Conservation (phyloP, 2,888 invertebrate genomes). For the Lasiommata megera region DNA sequence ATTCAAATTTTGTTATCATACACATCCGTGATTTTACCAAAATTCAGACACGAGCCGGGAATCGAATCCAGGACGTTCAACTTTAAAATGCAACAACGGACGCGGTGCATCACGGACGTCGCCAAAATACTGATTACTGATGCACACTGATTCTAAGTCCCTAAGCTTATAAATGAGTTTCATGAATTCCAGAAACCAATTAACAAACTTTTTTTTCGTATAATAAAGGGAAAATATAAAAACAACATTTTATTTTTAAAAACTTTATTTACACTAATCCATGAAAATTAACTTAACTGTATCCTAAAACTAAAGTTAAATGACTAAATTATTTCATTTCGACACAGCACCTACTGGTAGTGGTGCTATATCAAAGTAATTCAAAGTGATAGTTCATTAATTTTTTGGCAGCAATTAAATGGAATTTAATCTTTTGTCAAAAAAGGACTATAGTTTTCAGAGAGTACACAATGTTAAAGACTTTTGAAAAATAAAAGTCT, state of each 20-base stretch:
- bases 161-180: too few relatives aligned
- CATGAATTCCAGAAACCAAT: too few relatives aligned
- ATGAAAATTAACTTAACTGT: slow-evolving; percentile 33
- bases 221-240: neutral
- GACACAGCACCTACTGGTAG: slow-evolving; percentile 60
- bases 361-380: slow-evolving; percentile 63
- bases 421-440: slow-evolving; percentile 40
- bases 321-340: slow-evolving; percentile 67
- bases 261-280: slow-evolving; percentile 38
- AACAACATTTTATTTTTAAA: slow-evolving; percentile 18
- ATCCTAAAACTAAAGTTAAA: slow-evolving; percentile 40
- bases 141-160: too few relatives aligned
- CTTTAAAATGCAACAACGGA: too few relatives aligned
- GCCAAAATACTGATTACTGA: too few relatives aligned
- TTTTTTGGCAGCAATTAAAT: slow-evolving; percentile 61
- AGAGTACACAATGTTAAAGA: slow-evolving; percentile 19
- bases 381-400: slow-evolving; percentile 44
- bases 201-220: too few relatives aligned
- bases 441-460: slow-evolving; percentile 25
- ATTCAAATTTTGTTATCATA: too few relatives aligned
- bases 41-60: too few relatives aligned
- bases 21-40: too few relatives aligned
- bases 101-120: too few relatives aligned
- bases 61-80: too few relatives aligned
- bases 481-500: slow-evolving; percentile 11